Evolutionary conservation across 2,888 invertebrate species (phyloP), one percentile per base, ranked within the genome.

Genomic region (Leucoptera coffeella): DNA sequence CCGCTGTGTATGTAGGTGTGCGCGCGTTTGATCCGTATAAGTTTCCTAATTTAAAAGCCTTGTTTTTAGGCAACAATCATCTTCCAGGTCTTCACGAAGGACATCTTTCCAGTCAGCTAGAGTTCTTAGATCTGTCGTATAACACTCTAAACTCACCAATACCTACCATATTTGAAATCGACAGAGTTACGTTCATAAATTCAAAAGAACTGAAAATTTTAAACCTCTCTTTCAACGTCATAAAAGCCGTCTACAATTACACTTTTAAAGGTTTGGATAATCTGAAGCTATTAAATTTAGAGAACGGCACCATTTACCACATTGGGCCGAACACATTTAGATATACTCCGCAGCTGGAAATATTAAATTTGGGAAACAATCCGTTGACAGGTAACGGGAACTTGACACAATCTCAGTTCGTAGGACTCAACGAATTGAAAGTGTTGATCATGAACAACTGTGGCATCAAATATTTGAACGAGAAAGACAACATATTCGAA

Each of bases 361-460:
- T 64, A 35, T 46, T 78, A 1, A 74, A 75, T 42, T 47, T 78
- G 35, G 71, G 64, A 9, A 73, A 74, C 32, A 78, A 78, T 40
- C 60, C 60, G 8, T 45, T 77, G 21, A 50, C 58, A 15, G 45
- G 48, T 2, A 65, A 53, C 23, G 44, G 61, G 15, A 64, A 64
- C 35, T 36, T 73, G 15, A 56, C 59, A 2, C 43, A 49, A 31
- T 37, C 38, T 2, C 54, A 55, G 35, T 77, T 76, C 37, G 46
- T 54, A 22, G 75, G 76, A 0, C 42, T 77, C 11, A 56, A 54
- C 20, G 57, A 58, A 31, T 41, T 78, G 6, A 57, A 67, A 47
- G 45, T 65, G 8, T 40, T 78, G 2, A 53, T 59, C 9, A 38
- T 78, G 25, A 62, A 52, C 29, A 71, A 73, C 30, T 75, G 76